Evolutionary conservation across 2,888 invertebrate species (phyloP).

Genomic region (Trissolcus brochymenae): DNA sequence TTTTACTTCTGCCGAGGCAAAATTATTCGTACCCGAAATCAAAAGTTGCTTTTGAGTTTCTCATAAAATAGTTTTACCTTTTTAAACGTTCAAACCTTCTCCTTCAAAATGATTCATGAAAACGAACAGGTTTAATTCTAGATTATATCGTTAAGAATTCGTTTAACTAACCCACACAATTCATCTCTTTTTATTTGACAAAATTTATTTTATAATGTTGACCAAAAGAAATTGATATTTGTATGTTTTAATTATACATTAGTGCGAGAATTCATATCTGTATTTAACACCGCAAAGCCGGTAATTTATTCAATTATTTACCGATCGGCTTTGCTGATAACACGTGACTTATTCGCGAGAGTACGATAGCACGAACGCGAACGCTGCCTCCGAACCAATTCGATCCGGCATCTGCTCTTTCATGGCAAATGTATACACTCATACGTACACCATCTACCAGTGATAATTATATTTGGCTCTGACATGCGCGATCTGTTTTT

Average conservation of each 20-base stretch:
- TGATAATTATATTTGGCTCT: conserved; percentile 39
- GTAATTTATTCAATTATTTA: conserved; percentile 56
- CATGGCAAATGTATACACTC: conserved; percentile 44
- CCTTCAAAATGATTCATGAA: no score
- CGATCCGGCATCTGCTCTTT: conserved; percentile 48
- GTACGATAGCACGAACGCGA: conserved; percentile 39
- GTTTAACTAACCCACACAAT: no score
- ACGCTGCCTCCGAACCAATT: conserved; percentile 31
- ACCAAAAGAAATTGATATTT: no score
- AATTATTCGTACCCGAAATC: no score
- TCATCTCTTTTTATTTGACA: no score
- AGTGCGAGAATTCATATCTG: conserved; percentile 8
- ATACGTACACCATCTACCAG: conserved; percentile 11
- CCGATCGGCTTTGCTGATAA: conserved; percentile 55
- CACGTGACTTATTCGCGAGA: conserved; percentile 39
- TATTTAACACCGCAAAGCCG: conserved; percentile 27
- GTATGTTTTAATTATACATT: no score
- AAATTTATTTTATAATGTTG: no score
- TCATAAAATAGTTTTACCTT: no score
- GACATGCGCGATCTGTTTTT: conserved; percentile 1
- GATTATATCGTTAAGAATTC: no score
- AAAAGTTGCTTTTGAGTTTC: no score
- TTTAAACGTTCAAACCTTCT: no score
- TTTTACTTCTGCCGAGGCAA: neutral
- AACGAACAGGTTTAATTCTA: no score